Evolutionary conservation across 2,888 invertebrate species (phyloP), one percentile per base, ranked within the genome.

Genomic region (Xylota sylvarum): DNA sequence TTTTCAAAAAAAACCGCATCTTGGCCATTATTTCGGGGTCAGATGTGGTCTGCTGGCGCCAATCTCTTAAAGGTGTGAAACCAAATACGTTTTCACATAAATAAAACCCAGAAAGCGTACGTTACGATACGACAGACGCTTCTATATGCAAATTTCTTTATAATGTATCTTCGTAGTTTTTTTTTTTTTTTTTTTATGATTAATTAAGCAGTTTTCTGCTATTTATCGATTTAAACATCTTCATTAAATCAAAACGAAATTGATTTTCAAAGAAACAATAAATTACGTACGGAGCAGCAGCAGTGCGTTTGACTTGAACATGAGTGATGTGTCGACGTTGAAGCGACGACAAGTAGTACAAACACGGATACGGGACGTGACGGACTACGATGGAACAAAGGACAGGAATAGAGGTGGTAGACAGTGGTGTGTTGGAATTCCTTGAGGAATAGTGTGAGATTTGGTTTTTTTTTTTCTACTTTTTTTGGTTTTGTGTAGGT

Each of bases 21-120:
- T 6, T 6, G 10, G 74, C 5, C 5, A 50, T 62, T 52, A 27
- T 37, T 48, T 17, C 43, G 64, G 65, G 77, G 65, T 82, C 65
- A 70, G 32, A 72, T 77, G 43, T 65, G 58, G 70, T 77, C 72
- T 32, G 65, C 40, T 60, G 82, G 82, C 82, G 82, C 82, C 82
- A 77, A 72, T 77, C 77, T 72, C 10, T 50, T 37, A 58, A 60
- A 82, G 72, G 82, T 82, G 82, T 82, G 77, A 82, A 77, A 72
- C 48, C 10, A 43, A 27, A 72, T 70, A 81, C 56, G 60, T 64
- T 69, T 40, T n/a, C 50, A 67, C 62, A 64, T 81, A 46, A 67
- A 81, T 81, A 52, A 62, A 70, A n/a, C n/a, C n/a, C n/a, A n/a
- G n/a, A n/a, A 30, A 55, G 9, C 9, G 23, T 30, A 56, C 58